Evolutionary conservation across 2,888 invertebrate genomes (phyloP), one percentile per base, ranked within the genome.

Genomic region (Chrysopilus asiliformis): DNA sequence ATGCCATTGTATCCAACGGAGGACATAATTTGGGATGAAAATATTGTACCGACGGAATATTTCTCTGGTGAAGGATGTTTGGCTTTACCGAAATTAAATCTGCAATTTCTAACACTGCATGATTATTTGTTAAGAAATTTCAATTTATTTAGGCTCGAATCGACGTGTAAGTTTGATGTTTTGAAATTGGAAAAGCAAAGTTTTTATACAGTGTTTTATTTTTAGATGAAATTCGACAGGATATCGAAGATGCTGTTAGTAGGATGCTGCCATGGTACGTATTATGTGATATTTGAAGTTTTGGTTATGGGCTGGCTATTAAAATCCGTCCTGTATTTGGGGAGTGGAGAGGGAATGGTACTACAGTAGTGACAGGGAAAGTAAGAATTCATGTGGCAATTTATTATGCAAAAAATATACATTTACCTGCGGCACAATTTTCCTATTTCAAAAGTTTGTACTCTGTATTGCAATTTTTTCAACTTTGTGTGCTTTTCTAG

Each of bases 1-100:
- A 94, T 97, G 90, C 97, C 98, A 0, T 68, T 99, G 1, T 99
- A 98, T 58, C 98, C 98, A 0, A 97, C 94, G 0, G 98, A 99
- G 59, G 81, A 86, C 41, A 82, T 97, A 3, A 91, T 98, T 49
- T 99, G 98, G 98, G 91, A 99, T 62, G 95, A 98, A 60, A 95
- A 97, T 56, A 78, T 98, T 28, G 97, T 99, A 1, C 98, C 98
- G 0, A 86, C 91, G 0, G 94, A 97, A 53, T 94, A 94, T 57
- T 97, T 86, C 65, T 86, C 89, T 27, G 94, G 95, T 1, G 95
- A 97, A 60, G 90, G 84, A 14, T 90, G 90, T 49, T 68, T 99
- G 20, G 97, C 98, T 0, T 67, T 99, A 44, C 97, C 98, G 1
- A 99, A 98, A 60, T 67, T 99, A 4, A 98, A 98, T 66, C 70